Base-by-base conservation (phyloP, 2,113 vertebrate genomes). In the Ranitomeya variabilis region DNA sequence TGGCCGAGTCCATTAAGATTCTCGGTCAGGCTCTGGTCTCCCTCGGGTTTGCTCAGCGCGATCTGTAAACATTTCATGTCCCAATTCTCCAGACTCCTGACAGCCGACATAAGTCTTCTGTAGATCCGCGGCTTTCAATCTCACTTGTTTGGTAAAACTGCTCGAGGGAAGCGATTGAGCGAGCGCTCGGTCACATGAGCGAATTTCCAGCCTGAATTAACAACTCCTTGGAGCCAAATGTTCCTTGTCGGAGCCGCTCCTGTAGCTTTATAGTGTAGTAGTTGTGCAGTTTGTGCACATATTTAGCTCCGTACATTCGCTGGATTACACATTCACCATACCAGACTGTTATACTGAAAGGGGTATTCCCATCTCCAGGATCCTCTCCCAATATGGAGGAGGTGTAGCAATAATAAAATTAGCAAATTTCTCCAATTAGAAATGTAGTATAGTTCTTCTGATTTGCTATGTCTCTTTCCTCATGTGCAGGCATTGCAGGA, bases 61-160 rank as follows among this genome's bases (percentile, higher is more conserved):
- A 74, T 74, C 71, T 74, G 71, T 74, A 74, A 51, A 74, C 71
- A 10, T 18, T 74, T 18, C 71, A 74, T 74, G 71, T 74, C 71
- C 15, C 26, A 45, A 45, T 45, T 45, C 31, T 73, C 71, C 37
- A 8, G 71, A 19, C 71, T 74, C 71, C 16, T 74, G 71, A 74
- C 71, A 74, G 31, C 71, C 71, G 31, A 71, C 69, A 37, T 71
- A 71, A 71, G 69, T 74, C 71, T 74, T 19, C 8, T 74, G 71
- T 45, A 45, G 31, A 74, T 1, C 31, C 31, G 37, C 14, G 71
- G 71, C 71, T 45, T 74, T 51, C 37, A 74, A 51, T 74, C 37
- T 45, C 4, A 18, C 37, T 37, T 31, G 69, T 73, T 16, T 16
- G 23, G 69, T 6, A 31, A 73, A 73, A 74, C 26, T 71, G 13